These are phyloP conservation scores for Myotis planiceps DNA, from an alignment of 2,797 vertebrate genomes.

Conservation along the genomic window DNA sequence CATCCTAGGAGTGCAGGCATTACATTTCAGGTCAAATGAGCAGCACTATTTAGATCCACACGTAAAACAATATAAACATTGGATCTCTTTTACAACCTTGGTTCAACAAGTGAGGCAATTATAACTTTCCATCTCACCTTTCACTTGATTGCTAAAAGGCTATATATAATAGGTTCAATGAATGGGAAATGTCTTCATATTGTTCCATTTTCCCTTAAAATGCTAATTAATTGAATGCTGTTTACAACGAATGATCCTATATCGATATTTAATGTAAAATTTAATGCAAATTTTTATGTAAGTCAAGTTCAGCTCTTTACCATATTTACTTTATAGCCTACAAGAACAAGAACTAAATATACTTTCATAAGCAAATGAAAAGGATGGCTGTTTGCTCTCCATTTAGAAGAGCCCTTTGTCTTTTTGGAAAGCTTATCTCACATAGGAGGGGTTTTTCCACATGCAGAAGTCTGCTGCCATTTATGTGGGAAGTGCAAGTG, in stretches of 20 bases:
- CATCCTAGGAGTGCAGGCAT: not conserved
- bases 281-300: not conserved
- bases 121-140: not conserved
- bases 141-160: not conserved
- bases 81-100: not conserved
- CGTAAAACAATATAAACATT: not conserved
- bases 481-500: not conserved
- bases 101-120: not conserved
- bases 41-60: not conserved
- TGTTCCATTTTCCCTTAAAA: conserved; percentile 22
- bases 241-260: not conserved
- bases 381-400: not conserved
- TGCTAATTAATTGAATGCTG: not conserved
- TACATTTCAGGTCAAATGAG: not conserved
- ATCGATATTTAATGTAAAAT: not conserved
- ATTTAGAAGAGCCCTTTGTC: not conserved
- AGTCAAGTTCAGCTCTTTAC: not conserved
- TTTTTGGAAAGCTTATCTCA: not conserved
- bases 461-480: not conserved
- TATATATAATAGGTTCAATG: not conserved
- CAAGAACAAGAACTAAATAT: not conserved
- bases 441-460: not conserved
- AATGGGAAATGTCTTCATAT: not conserved
- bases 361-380: conserved; percentile 22
- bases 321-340: not conserved